phyloP scores from a whole-genome alignment of 2,888 invertebrate genomes.

The Caenorhabditis zanzibari region DNA sequence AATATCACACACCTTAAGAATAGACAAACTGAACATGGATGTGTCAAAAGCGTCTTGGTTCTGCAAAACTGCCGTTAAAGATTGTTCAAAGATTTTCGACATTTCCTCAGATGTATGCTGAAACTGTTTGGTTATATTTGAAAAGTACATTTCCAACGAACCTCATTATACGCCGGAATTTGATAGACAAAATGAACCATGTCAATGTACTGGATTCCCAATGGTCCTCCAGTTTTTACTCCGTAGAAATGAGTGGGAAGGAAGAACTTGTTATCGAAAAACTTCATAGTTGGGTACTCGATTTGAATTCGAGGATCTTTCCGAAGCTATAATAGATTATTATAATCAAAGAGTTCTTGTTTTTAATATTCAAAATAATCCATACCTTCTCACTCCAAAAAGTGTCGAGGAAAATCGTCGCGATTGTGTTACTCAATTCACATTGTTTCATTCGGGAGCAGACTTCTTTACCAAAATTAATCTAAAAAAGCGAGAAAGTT shows the following conservation, averaged over 20 bases:
- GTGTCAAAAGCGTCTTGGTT: slow-evolving; percentile 69
- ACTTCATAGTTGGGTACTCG: slow-evolving; percentile 82
- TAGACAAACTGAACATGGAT: slow-evolving; percentile 78
- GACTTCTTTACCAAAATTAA: slow-evolving; percentile 80
- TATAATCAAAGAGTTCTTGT: background rate
- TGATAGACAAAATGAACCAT: slow-evolving; percentile 82
- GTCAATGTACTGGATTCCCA: slow-evolving; percentile 75
- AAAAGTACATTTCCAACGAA: slow-evolving; percentile 21
- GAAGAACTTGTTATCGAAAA: slow-evolving; percentile 82
- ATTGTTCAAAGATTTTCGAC: slow-evolving; percentile 75
- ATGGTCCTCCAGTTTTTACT: slow-evolving; percentile 71
- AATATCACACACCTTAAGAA: slow-evolving; percentile 76
- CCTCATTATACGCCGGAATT: slow-evolving; percentile 77
- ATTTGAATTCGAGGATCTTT: slow-evolving; percentile 78
- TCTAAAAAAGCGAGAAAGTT: slow-evolving; percentile 20
- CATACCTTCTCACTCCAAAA: slow-evolving; percentile 81
- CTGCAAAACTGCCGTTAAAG: slow-evolving; percentile 72
- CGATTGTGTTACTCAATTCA: slow-evolving; percentile 79
- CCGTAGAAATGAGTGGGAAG: slow-evolving; percentile 83
- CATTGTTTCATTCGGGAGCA: slow-evolving; percentile 79
- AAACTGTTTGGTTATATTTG: slow-evolving; percentile 28
- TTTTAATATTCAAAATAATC: too few species aligned
- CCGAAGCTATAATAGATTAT: slow-evolving; percentile 73
- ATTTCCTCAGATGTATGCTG: slow-evolving; percentile 80
- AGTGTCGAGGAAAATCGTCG: slow-evolving; percentile 80